Evolutionary conservation across 1,140 invertebrate genomes (phyloP).

Genomic region (Charaxes varanes): DNA sequence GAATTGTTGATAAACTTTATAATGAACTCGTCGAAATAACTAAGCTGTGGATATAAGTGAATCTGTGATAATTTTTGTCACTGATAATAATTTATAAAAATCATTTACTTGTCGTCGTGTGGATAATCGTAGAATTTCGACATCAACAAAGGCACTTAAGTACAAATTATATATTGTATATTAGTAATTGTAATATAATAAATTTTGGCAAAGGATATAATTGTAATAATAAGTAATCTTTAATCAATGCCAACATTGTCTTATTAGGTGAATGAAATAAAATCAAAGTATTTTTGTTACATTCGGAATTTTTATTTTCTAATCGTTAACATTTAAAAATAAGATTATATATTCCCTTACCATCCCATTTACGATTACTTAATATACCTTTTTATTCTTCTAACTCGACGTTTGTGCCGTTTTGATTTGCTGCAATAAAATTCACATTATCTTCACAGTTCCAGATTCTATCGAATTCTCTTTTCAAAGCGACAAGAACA

Average conservation of each 20-base stretch:
- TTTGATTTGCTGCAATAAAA: not conserved
- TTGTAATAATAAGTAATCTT: constrained; percentile 15
- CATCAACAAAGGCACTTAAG: constrained; percentile 46
- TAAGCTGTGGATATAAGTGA: too few relatives aligned
- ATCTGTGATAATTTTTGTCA: constrained; percentile 37
- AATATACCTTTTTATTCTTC: not conserved
- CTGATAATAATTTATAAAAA: constrained; percentile 21
- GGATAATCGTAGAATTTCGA: constrained; percentile 17
- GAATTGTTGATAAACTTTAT: too few relatives aligned
- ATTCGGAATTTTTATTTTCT: constrained; percentile 19
- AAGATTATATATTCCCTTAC: too few relatives aligned
- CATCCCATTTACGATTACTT: not conserved
- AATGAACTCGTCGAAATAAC: too few relatives aligned
- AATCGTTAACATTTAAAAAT: not conserved
- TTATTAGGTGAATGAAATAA: constrained; percentile 21
- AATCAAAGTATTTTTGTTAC: constrained; percentile 24
- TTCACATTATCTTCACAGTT: too few relatives aligned
- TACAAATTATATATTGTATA: constrained; percentile 55
- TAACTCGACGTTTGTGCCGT: not conserved
- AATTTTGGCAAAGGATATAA: constrained; percentile 14
- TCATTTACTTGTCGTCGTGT: constrained; percentile 16
- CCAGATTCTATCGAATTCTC: constrained; percentile 59
- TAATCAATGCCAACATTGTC: constrained; percentile 22
- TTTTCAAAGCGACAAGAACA: constrained; percentile 30
- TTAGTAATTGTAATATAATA: constrained; percentile 14